Base-by-base conservation (phyloP, 2,113 vertebrate species). In the Natator depressus region DNA sequence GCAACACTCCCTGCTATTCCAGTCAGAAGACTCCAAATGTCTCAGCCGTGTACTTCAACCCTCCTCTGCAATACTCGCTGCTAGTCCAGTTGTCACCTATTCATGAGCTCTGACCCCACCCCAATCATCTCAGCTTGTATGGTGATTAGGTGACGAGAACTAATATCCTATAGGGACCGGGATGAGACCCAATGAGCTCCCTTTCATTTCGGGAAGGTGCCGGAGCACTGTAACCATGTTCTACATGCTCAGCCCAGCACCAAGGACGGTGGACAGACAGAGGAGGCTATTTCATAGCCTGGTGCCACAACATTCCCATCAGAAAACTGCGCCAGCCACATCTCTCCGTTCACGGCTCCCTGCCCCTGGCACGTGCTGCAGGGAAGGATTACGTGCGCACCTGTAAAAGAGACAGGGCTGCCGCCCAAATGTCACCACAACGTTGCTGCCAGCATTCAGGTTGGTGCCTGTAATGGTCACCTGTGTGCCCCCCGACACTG, bases 391-490 rank as follows among this genome's bases (percentile, higher is more conserved):
- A 50, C 4, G 2, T 46, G 35, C 57, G 80, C 98, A 99, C 99
- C 99, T 99, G 98, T 99, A 98, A 97, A 99, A 99, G 93, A 99
- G 98, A 96, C 99, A 99, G 6, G 99, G 99, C 76, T 99, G 99
- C 87, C 98, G 97, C 87, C 99, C 99, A 25, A 99, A 99, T 97
- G 98, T 99, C 94, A 99, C 98, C 4, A 99, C 99, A 96, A 99
- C 99, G 1, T 99, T 99, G 98, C 99, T 99, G 88, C 99, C 99
- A 0, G 99, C 99, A 0, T 99, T 99, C 84, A 99, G 98, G 97
- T 99, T 99, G 97, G 98, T 99, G 89, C 99, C 99, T 0, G 98
- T 99, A 95, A 99, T 99, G 82, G 99, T 99, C 97, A 99, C 99
- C 29, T 99, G 98, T 9, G 99, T 99, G 85, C 99, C 99, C 46